A percentile compares a stretch with the other conserved stretches of the same genome.
Evolutionary conservation across 2,888 invertebrate genomes (phyloP).

Genomic region (Acleris laterana): DNA sequence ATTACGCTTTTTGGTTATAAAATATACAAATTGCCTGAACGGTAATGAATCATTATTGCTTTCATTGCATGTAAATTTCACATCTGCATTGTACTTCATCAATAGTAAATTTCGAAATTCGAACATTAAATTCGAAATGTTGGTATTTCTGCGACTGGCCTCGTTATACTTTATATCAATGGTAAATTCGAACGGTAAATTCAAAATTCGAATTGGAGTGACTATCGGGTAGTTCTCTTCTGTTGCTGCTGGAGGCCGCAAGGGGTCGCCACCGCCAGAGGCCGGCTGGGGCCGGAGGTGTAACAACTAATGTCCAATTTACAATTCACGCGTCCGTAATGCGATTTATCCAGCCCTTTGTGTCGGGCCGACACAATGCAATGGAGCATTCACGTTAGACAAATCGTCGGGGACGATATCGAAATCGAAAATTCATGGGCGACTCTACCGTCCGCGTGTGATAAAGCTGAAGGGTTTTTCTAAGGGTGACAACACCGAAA

Average conservation of each 20-base stretch:
- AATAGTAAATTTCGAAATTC: background rate
- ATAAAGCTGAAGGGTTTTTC: constrained; percentile 45
- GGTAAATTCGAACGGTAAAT: background rate
- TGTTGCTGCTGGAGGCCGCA: background rate
- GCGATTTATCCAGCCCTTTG: constrained; percentile 81
- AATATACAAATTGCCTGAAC: too few species aligned
- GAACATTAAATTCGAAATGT: background rate
- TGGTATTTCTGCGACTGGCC: background rate
- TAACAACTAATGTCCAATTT: constrained; percentile 82
- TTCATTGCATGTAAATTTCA: too few species aligned
- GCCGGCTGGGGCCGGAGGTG: constrained; percentile 55
- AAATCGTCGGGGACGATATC: constrained; percentile 65
- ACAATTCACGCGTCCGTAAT: constrained; percentile 82
- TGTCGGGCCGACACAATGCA: constrained; percentile 56
- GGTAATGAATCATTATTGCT: too few species aligned
- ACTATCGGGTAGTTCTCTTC: constrained; percentile 23
- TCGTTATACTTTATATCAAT: background rate
- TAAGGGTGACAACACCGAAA: background rate
- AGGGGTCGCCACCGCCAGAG: too few species aligned
- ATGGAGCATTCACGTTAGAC: constrained; percentile 62
- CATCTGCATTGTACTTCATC: too few species aligned
- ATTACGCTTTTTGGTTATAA: background rate
- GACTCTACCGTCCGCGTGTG: constrained; percentile 40
- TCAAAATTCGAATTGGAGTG: constrained; percentile 23
- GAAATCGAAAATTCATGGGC: constrained; percentile 64